A percentile compares a stretch with the other conserved stretches of the same genome.
Evolutionary conservation across 1,140 invertebrate species (phyloP).

Genomic region (Psix sp.): DNA sequence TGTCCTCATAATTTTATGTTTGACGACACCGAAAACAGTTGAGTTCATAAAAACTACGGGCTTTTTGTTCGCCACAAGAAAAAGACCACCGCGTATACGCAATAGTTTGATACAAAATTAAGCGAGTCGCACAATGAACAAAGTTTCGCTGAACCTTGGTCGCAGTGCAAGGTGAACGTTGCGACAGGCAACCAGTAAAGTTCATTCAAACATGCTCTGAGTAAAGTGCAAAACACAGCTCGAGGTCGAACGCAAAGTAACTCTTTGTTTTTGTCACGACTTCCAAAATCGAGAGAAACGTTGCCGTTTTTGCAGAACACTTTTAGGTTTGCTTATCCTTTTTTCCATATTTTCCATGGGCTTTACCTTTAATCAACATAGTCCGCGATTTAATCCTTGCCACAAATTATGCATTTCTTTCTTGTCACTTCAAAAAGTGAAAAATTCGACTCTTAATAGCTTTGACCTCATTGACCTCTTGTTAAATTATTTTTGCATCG

Average conservation of each 20-base stretch:
- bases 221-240: conserved; percentile 54
- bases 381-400: too few species aligned
- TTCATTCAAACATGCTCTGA: conserved; percentile 62
- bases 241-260: conserved; percentile 51
- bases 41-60: conserved; percentile 6
- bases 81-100: conserved; percentile 10
- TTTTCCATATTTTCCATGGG: conserved; percentile 5
- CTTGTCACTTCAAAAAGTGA: too few species aligned
- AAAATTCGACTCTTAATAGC: too few species aligned
- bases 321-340: conserved; percentile 5
- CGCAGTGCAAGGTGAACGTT: conserved; percentile 8
- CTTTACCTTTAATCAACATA: conserved; percentile 22
- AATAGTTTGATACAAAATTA: conserved; percentile 48
- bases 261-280: conserved; percentile 63
- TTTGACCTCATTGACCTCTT: too few species aligned
- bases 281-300: conserved; percentile 55
- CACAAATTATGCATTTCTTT: too few species aligned
- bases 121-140: conserved; percentile 41
- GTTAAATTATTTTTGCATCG: too few species aligned
- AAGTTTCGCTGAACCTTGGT: conserved; percentile 38
- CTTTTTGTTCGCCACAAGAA: conserved; percentile 12
- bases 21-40: conserved; percentile 10
- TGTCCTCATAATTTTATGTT: conserved; percentile 17
- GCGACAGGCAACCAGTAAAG: too few species aligned
- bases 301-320: conserved; percentile 18